Percentiles rank a stretch among this genome's conserved stretches.
Conservation (phyloP, 1,140 invertebrate genomes). For the Drosophila bipectinata region DNA sequence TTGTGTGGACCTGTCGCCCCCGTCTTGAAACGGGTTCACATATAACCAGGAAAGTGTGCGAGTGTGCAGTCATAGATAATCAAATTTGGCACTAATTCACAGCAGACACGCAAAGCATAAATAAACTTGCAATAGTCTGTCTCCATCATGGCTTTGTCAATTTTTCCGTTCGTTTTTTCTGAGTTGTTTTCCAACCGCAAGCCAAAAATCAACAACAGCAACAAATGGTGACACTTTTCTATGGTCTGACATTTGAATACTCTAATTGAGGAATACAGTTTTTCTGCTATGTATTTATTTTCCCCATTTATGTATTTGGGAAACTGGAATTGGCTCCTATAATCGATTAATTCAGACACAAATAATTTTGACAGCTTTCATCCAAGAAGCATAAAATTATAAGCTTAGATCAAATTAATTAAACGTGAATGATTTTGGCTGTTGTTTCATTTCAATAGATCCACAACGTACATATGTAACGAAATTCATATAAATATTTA, state of each 20-base stretch:
- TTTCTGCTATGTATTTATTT: not conserved
- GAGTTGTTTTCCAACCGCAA: conserved; percentile 58
- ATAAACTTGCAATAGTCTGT: conserved; percentile 75
- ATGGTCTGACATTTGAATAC: conserved; percentile 30
- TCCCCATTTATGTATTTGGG: not conserved
- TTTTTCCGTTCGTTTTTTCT: conserved; percentile 38
- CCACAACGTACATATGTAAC: no score
- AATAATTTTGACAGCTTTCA: no score
- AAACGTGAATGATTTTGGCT: no score
- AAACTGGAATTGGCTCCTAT: not conserved
- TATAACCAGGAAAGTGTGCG: conserved; percentile 8
- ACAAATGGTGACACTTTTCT: conserved; percentile 28
- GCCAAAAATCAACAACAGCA: conserved; percentile 34
- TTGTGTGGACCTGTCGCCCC: conserved; percentile 24
- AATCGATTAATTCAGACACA: not conserved
- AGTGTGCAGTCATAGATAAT: conserved; percentile 73
- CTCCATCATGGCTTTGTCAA: conserved; percentile 46
- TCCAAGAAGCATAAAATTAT: no score
- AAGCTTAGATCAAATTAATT: no score
- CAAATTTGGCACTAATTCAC: conserved; percentile 82
- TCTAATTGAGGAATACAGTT: conserved; percentile 5
- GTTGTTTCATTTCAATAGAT: no score
- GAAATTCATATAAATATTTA: not conserved
- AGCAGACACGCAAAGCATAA: conserved; percentile 81
- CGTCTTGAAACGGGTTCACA: conserved; percentile 5